These are phyloP conservation scores for Nannoperca obscura DNA, from an alignment of 2,797 vertebrate genomes.

Conservation along the genomic window DNA sequence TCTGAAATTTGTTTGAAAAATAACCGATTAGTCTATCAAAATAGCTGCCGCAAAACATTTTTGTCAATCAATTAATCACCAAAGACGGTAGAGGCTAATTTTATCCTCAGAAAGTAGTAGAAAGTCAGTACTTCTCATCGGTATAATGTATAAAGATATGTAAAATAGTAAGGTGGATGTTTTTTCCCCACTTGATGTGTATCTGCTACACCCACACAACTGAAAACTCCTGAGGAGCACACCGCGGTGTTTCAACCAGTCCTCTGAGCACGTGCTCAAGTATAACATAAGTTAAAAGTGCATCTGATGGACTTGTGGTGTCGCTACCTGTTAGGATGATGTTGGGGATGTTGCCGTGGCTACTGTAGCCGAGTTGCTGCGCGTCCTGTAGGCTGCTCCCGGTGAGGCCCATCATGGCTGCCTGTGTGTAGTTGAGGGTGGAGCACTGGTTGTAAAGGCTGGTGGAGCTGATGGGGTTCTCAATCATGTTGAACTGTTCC, in stretches of 20 bases:
- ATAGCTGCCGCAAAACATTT: no score
- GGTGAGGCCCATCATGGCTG: conserved; percentile 97
- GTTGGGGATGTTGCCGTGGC: conserved; percentile 97
- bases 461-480: conserved; percentile 93
- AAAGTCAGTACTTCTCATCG: not conserved
- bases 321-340: conserved; percentile 96
- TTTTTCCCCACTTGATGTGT: not conserved
- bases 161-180: no score
- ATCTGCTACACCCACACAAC: not conserved
- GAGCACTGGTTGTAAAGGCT: conserved; percentile 95
- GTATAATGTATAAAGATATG: not conserved
- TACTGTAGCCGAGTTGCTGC: conserved; percentile 92
- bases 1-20: no score
- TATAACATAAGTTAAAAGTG: not conserved
- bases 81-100: not conserved
- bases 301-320: not conserved
- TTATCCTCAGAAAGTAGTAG: not conserved
- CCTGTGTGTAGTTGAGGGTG: conserved; percentile 97
- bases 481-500: conserved; percentile 99
- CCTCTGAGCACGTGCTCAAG: not conserved
- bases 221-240: not conserved
- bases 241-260: not conserved
- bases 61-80: no score
- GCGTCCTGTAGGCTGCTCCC: conserved; percentile 93
- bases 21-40: no score